Evolutionary conservation across 2,113 vertebrate genomes (phyloP), one percentile per base, ranked within the genome.

Genomic region (Corythaixoides concolor): DNA sequence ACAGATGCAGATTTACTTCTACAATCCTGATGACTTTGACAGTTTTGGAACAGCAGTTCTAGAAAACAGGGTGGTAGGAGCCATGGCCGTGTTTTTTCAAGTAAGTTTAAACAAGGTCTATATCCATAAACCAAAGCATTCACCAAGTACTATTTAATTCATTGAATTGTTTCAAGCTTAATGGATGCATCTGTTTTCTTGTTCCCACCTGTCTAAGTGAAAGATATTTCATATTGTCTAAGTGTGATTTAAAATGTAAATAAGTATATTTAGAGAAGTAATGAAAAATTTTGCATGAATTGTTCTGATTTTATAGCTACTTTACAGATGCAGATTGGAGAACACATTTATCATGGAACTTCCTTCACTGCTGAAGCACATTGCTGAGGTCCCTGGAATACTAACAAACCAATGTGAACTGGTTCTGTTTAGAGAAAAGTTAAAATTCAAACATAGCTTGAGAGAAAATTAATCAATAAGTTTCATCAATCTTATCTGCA

Each of bases 1-100:
- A 97, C 98, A 99, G 99, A 99, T 99, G 99, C 99, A 99, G 98
- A 99, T 99, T 97, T 99, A 99, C 98, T 99, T 99, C 98, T 99
- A 99, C 97, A 99, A 99, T 97, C 99, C 99, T 7, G 99, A 99
- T 50, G 99, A 99, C 97, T 99, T 99, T 90, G 99, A 99, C 98
- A 99, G 99, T 96, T 99, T 99, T 94, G 98, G 98, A 80, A 98
- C 98, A 30, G 99, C 99, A 41, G 98, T 99, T 97, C 98, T 98
- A 84, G 99, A 99, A 96, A 99, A 99, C 97, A 98, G 99, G 93
- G 98, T 98, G 86, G 98, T 99, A 10, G 99, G 98, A 82, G 99
- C 99, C 72, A 99, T 99, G 99, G 98, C 99, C 0, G 97, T 99
- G 74, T 99, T 99, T 97, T 99, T 99, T 96, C 99, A 99, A 98